phyloP scores from a whole-genome alignment of 2,113 vertebrate genomes.

The Copsychus sechellarum region DNA sequence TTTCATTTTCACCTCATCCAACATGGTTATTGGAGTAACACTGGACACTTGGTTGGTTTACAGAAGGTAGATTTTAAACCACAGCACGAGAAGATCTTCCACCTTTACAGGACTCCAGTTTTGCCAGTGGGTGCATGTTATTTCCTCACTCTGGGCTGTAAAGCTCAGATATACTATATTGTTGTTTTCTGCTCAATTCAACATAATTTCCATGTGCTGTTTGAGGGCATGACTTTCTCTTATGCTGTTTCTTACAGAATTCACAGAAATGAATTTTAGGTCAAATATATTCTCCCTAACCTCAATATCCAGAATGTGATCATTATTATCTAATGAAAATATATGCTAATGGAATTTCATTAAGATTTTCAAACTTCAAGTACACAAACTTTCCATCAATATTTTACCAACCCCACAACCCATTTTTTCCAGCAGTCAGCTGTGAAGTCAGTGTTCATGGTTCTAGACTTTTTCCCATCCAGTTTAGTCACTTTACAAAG shows the following conservation, averaged over 20 bases:
- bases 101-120: neutral
- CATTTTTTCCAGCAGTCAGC: neutral
- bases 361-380: neutral
- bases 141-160: neutral
- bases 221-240: neutral
- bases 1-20: neutral
- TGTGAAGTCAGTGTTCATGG: neutral
- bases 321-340: neutral
- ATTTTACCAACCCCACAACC: neutral
- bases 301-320: neutral
- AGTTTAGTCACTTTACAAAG: neutral
- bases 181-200: neutral
- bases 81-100: accelerated
- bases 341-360: neutral
- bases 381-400: accelerated
- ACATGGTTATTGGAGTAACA: accelerated
- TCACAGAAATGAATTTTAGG: neutral
- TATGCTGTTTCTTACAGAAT: neutral
- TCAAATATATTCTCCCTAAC: neutral
- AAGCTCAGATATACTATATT: neutral
- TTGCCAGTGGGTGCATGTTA: neutral
- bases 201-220: neutral
- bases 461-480: neutral
- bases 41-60: neutral
- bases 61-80: neutral